These are phyloP conservation scores for Anabacerthia variegaticeps DNA, from an alignment of 2,797 vertebrate species.

Conservation along the genomic window DNA sequence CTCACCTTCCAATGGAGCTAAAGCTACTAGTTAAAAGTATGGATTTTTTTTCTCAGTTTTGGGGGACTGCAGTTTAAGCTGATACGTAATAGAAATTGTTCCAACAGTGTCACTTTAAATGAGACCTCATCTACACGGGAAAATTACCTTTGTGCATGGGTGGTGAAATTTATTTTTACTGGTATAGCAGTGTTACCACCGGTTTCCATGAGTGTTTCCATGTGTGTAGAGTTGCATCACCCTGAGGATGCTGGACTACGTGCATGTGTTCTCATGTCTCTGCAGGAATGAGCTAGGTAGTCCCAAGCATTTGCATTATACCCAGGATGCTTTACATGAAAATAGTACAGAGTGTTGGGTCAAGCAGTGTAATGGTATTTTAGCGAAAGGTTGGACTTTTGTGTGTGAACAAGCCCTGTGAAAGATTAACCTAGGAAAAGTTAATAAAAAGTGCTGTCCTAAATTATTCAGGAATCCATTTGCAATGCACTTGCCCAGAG, in stretches of 20 bases:
- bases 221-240: fast-evolving
- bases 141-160: not conserved
- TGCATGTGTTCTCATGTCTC: not conserved
- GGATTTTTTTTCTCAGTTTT: not conserved
- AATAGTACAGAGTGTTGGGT: not conserved
- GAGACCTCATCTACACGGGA: not conserved
- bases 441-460: constrained; percentile 50
- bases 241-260: fast-evolving
- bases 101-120: not conserved
- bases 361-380: not conserved
- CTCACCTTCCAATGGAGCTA: not conserved
- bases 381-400: not conserved
- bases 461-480: constrained; percentile 55
- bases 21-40: not conserved
- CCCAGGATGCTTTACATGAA: not conserved
- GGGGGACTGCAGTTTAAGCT: not conserved
- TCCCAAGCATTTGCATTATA: not conserved
- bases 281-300: not conserved
- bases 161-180: not conserved
- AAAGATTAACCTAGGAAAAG: constrained; percentile 38
- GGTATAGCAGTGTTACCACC: not conserved
- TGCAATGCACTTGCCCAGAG: constrained; percentile 25
- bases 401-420: not conserved
- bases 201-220: not conserved
- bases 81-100: not conserved